These are phyloP conservation scores for Esox niger DNA, from an alignment of 2,113 vertebrate species.

Conservation along the genomic window DNA sequence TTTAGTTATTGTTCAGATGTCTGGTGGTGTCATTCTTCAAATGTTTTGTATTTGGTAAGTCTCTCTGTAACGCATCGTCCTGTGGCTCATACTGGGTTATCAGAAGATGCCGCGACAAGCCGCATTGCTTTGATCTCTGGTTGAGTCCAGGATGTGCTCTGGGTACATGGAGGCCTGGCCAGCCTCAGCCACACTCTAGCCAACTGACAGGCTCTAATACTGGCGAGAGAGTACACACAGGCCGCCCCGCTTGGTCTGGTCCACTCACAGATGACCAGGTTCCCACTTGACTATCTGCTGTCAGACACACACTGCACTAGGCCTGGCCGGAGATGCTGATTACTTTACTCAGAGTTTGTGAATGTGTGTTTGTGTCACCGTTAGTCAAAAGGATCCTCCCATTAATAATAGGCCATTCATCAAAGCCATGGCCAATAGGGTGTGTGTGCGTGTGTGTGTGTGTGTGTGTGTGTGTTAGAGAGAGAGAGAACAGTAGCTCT, in stretches of 20 bases:
- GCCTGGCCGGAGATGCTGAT: constrained; percentile 27
- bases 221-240: constrained; percentile 81
- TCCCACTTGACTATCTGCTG: constrained; percentile 77
- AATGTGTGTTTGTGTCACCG: constrained; percentile 38
- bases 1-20: too few species aligned
- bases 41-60: too few species aligned
- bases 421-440: constrained; percentile 29
- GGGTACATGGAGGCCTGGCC: constrained; percentile 66
- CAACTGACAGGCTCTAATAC: constrained; percentile 89
- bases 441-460: neutral
- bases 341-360: constrained; percentile 44
- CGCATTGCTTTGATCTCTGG: constrained; percentile 95
- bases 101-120: constrained; percentile 12
- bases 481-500: neutral
- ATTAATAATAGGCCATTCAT: constrained; percentile 29
- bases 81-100: too few species aligned
- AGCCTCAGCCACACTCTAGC: constrained; percentile 81
- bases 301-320: constrained; percentile 16
- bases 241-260: constrained; percentile 46
- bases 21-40: too few species aligned
- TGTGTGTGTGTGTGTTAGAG: neutral
- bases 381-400: constrained; percentile 22
- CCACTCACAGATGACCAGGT: constrained; percentile 49
- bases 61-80: constrained; percentile 20
- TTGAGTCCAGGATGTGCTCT: constrained; percentile 77